Evolutionary conservation across 1,140 invertebrate species (phyloP), one percentile per base, ranked within the genome.

Genomic region (Sipha flava): DNA sequence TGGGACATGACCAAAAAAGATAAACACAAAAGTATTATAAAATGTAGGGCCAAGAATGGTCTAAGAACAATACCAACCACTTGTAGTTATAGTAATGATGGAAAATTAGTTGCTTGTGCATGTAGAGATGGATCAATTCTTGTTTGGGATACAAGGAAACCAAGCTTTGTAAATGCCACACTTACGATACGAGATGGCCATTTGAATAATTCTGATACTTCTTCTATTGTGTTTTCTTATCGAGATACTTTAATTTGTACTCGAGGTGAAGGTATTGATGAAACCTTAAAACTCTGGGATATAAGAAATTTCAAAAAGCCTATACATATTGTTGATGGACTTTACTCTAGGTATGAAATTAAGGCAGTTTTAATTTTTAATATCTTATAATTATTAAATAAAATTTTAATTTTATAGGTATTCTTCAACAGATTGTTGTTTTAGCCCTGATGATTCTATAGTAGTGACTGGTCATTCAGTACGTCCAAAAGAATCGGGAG

Each of bases 111-210:
- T 23, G 94, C 94, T 0, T 94, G 93, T 75, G 97, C 92, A 0
- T 99, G 98, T 84, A 89, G 91, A 34, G 98, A 99, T 86, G 98
- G 98, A 2, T 98, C 95, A 0, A 92, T 99, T 82, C 97, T 98
- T 86, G 92, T 98, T 86, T 99, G 97, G 97, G 98, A 99, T 85
- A 92, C 95, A 68, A 89, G 96, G 52, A 92, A 91, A 84, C 73
- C 73, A 29, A 92, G 89, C 83, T 92, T 90, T 82, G 92, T 89
- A 10, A 97, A 95, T 83, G 95, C 95, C 0, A 89, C 91, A 0
- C 87, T 92, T 64, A 85, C 93, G 40, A 86, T 95, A 2, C 88
- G 95, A 80, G 90, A 89, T 73, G 96, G 95, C 0, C 98, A 99
- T 86, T 87, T 89, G 79, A 92, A 90, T 82, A 91, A 91, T 7